Evolutionary conservation across 2,888 invertebrate genomes (phyloP), one percentile per base, ranked within the genome.

Genomic region (Melinopterus prodromus): DNA sequence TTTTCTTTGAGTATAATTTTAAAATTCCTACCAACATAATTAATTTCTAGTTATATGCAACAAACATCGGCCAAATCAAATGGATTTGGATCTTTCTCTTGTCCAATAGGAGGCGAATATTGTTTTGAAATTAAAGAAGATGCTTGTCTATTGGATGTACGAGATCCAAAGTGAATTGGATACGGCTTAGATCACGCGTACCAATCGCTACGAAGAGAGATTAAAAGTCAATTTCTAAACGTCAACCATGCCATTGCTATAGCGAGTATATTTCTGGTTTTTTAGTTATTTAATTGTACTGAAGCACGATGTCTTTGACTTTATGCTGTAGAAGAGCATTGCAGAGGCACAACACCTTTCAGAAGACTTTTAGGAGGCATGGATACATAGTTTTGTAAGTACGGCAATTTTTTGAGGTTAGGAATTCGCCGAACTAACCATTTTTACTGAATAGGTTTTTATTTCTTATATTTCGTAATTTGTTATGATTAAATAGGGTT

Each of bases 321-420:
- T 86, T 88, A 82, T 87, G 87, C 80, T 86, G 88, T 12, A 89
- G 86, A 81, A 86, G 88, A 81, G 82, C 87, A 35, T 82, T 88
- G 78, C 84, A 87, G 71, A 86, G 85, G 71, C 86, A 86, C 79
- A 78, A 78, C 70, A 16, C 82, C 16, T 76, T 83, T 9, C 71
- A 78, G 69, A 81, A 81, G 72, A 79, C 81, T 26, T 78, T 80
- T 26, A 82, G 79, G 38, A 80, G 83, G 6, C 83, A 92, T 85
- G 94, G 94, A 86, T 95, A 93, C 86, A 92, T 94, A 82, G 93
- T 95, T 70, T 89, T 95, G 94, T 95, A 90, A 92, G 94, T 93
- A 81, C 78, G 26, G 74, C 84, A 70, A 16, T 82, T 78, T 80
- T 69, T 77, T 80, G 78, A 81, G 79, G 80, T 81, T 80, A 81